Conservation (phyloP, 2,888 invertebrate genomes). For the Cheilosia pagana region DNA sequence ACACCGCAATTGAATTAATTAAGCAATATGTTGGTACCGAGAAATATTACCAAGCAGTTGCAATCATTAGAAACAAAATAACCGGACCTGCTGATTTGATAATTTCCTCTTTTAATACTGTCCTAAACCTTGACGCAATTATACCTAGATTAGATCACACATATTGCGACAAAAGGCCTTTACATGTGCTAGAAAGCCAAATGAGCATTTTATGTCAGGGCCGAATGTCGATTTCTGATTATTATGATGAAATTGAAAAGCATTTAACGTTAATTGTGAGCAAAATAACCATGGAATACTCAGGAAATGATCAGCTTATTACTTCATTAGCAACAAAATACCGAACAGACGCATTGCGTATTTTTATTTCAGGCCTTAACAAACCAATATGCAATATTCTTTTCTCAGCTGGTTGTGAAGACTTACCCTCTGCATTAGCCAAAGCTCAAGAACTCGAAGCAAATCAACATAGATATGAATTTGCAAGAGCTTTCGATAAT, state of each 20-base stretch:
- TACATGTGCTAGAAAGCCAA: constrained; percentile 16
- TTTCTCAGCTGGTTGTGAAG: too few relatives aligned
- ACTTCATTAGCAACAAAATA: constrained; percentile 13
- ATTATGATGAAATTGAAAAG: constrained; percentile 10
- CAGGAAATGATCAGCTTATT: constrained; percentile 4
- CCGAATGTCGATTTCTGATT: too few relatives aligned
- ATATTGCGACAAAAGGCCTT: constrained; percentile 10
- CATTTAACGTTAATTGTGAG: constrained; percentile 5
- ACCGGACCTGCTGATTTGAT: not conserved
- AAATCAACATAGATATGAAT: not conserved
- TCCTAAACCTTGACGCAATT: not conserved
- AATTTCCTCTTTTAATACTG: constrained; percentile 5
- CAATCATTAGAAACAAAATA: constrained; percentile 15
- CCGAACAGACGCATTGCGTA: constrained; percentile 1
- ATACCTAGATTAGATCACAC: constrained; percentile 14
- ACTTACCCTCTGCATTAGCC: too few relatives aligned
- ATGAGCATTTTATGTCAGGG: constrained; percentile 5
- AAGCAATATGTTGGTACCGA: constrained; percentile 6
- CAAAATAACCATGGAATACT: constrained; percentile 26
- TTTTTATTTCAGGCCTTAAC: constrained; percentile 17
- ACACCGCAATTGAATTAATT: constrained; percentile 15
- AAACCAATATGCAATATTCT: not conserved
- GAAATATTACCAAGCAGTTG: constrained; percentile 2
- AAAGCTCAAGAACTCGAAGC: not conserved
- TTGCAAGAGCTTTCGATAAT: not conserved